These are phyloP conservation scores for Conus betulinus DNA, from an alignment of 1,140 invertebrate species.

Conservation along the genomic window DNA sequence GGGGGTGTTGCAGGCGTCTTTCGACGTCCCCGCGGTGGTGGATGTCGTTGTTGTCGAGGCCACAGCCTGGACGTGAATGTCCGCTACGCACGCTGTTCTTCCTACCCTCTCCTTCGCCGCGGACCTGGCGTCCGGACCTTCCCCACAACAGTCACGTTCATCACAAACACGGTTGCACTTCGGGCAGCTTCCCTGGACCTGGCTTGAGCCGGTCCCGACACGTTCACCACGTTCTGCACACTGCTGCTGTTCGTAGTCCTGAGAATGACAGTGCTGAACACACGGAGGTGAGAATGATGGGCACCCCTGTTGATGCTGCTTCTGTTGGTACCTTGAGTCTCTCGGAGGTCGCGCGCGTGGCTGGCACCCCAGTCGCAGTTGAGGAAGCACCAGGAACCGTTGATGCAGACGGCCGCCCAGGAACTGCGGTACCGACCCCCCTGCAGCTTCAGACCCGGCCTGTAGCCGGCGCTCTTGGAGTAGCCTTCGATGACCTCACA, in stretches of 20 bases:
- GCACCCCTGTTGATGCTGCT: not conserved
- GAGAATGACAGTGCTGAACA: not conserved
- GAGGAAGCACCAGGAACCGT: constrained; percentile 71
- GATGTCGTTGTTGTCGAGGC: too few species aligned
- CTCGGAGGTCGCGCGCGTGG: constrained; percentile 59
- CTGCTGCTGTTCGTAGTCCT: not conserved
- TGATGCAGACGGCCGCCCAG: constrained; percentile 70
- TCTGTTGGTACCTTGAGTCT: not conserved
- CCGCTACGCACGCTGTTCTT: not conserved
- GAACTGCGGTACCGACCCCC: constrained; percentile 80
- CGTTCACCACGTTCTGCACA: too few species aligned
- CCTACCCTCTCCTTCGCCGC: not conserved
- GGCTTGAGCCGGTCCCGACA: too few species aligned
- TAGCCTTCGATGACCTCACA: constrained; percentile 99
- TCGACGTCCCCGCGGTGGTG: not conserved
- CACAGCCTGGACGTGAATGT: too few species aligned
- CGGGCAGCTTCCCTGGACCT: too few species aligned
- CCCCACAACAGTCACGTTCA: not conserved
- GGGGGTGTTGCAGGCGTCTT: not conserved
- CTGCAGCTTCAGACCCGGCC: constrained; percentile 95
- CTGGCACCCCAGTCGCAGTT: constrained; percentile 78
- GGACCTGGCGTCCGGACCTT: not conserved
- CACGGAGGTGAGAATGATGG: constrained; percentile 8
- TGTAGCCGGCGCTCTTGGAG: constrained; percentile 98
- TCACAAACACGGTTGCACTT: too few species aligned